These are phyloP conservation scores for Tupaia chinensis DNA, from an alignment of 2,113 vertebrate species.

Conservation along the genomic window DNA sequence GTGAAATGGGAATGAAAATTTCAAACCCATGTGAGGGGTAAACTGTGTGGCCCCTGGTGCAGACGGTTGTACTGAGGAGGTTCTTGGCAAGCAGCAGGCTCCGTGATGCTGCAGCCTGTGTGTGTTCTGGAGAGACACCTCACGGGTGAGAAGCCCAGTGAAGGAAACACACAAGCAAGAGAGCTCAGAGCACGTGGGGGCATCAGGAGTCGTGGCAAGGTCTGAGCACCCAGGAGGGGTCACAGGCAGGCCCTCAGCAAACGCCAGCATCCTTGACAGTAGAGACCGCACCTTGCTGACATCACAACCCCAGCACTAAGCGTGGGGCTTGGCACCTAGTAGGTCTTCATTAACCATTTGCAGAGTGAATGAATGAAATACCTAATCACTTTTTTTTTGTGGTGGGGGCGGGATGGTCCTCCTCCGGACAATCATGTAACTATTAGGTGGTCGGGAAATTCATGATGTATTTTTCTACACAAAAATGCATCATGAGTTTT, in stretches of 20 bases:
- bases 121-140: background rate
- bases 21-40: background rate
- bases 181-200: background rate
- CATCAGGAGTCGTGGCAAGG: background rate
- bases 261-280: background rate
- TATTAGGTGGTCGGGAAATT: no score
- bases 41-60: background rate
- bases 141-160: accelerated
- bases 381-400: background rate
- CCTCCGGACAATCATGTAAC: background rate
- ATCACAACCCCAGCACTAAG: background rate
- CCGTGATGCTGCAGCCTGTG: accelerated
- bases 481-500: no score
- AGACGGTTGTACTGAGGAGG: accelerated
- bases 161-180: background rate
- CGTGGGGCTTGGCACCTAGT: background rate
- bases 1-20: background rate
- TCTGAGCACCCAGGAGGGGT: background rate
- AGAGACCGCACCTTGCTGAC: background rate
- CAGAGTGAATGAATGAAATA: background rate
- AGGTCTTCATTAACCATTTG: background rate
- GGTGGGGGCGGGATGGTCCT: background rate
- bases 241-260: background rate
- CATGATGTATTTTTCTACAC: no score
- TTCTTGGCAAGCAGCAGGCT: background rate